phyloP scores from a whole-genome alignment of 2,888 invertebrate genomes.

The Linnaemya vulpina region DNA sequence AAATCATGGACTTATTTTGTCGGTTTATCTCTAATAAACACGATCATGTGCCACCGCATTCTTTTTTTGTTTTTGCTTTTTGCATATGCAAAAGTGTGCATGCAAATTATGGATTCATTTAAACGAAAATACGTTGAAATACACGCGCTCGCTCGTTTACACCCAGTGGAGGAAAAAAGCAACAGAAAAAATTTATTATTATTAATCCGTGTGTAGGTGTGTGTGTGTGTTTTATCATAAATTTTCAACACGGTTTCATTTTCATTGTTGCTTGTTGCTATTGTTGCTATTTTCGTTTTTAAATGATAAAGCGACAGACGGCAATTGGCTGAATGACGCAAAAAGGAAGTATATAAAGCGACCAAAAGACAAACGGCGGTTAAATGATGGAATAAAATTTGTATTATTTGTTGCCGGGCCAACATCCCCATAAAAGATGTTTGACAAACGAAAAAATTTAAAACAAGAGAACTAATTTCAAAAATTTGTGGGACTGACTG shows the following conservation, averaged over 20 bases:
- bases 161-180: not conserved
- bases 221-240: constrained; percentile 55
- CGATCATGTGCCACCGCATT: not conserved
- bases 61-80: not conserved
- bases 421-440: constrained; percentile 36
- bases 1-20: not conserved
- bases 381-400: constrained; percentile 21
- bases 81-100: not conserved
- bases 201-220: constrained; percentile 49
- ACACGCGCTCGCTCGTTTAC: not conserved
- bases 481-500: too few species aligned
- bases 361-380: constrained; percentile 25
- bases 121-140: not conserved
- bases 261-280: constrained; percentile 23
- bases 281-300: constrained; percentile 31
- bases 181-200: not conserved
- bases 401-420: not conserved
- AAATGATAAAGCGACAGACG: constrained; percentile 44
- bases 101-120: constrained; percentile 43
- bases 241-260: constrained; percentile 35
- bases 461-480: too few species aligned
- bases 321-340: constrained; percentile 56
- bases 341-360: constrained; percentile 51
- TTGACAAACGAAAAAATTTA: not conserved
- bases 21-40: constrained; percentile 36